Evolutionary conservation across 2,888 invertebrate species (phyloP).

Genomic region (Anoplius nigerrimus): DNA sequence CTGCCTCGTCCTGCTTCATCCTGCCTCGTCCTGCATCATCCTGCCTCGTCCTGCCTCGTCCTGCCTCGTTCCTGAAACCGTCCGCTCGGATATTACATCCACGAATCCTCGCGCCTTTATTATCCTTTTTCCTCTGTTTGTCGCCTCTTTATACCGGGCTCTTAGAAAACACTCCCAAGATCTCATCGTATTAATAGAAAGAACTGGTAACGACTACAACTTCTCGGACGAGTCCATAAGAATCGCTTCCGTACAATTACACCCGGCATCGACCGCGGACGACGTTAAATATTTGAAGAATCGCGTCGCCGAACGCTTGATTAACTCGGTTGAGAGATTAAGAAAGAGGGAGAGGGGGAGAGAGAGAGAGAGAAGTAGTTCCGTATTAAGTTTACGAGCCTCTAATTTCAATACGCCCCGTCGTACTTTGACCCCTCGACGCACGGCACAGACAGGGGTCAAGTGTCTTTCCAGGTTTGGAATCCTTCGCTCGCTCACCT

Average conservation of each 20-base stretch:
- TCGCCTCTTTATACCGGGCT: neutral
- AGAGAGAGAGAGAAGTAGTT: neutral
- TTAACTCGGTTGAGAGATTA: neutral
- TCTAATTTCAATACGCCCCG: conserved; percentile 22
- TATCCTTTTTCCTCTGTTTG: neutral
- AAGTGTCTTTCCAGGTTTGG: conserved; percentile 22
- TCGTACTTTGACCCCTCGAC: conserved; percentile 9
- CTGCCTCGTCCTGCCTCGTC: neutral
- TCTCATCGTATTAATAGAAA: too few relatives aligned
- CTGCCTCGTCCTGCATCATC: neutral
- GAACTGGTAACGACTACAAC: too few relatives aligned
- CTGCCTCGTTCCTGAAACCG: too few relatives aligned
- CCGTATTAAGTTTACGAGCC: conserved; percentile 17
- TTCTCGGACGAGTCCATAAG: too few relatives aligned
- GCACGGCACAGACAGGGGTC: conserved; percentile 10
- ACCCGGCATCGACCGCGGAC: neutral
- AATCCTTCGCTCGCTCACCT: conserved; percentile 10
- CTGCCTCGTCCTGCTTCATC: conserved; percentile 8
- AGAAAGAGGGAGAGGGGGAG: neutral
- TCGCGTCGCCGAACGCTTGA: neutral
- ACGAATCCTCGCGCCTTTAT: neutral
- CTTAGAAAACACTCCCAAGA: neutral
- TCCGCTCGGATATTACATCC: too few relatives aligned
- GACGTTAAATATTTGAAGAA: too few relatives aligned
- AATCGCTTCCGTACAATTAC: too few relatives aligned